phyloP scores from a whole-genome alignment of 2,797 vertebrate genomes.

The Lithobates sylvaticus region DNA sequence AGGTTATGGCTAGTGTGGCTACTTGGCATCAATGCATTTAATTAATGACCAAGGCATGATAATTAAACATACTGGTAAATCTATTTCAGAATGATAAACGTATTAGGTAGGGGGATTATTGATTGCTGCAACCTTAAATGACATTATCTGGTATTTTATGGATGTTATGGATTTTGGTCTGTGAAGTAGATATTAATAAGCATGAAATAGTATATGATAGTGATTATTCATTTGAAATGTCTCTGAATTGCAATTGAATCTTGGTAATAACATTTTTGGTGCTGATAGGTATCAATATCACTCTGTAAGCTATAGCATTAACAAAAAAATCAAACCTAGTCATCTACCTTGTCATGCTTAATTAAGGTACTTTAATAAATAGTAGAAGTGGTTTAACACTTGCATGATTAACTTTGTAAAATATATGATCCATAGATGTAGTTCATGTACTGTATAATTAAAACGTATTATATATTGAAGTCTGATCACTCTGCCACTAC shows the following conservation, averaged over 20 bases:
- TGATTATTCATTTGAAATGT: not conserved
- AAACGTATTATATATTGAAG: no score
- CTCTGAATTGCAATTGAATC: not conserved
- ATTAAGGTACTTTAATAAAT: no score
- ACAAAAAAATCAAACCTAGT: not conserved
- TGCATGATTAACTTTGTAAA: not conserved
- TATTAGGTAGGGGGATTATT: constrained; percentile 13
- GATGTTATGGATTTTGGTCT: constrained; percentile 13
- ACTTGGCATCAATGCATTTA: constrained; percentile 26
- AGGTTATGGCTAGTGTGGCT: constrained; percentile 15
- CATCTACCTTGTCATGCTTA: no score
- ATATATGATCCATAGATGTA: not conserved
- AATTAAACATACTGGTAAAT: constrained; percentile 13
- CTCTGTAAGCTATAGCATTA: not conserved
- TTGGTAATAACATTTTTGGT: no score
- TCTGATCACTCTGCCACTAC: no score
- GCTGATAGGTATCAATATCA: constrained; percentile 9
- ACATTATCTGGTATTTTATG: constrained; percentile 37
- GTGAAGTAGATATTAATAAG: not conserved
- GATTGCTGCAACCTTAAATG: constrained; percentile 20
- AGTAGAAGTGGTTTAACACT: not conserved
- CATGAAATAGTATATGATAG: not conserved
- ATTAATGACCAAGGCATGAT: constrained; percentile 30
- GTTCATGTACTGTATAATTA: not conserved
- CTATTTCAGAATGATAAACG: constrained; percentile 21